Evolutionary conservation across 1,140 invertebrate species (phyloP).

Genomic region (Agraylea sexmaculata): DNA sequence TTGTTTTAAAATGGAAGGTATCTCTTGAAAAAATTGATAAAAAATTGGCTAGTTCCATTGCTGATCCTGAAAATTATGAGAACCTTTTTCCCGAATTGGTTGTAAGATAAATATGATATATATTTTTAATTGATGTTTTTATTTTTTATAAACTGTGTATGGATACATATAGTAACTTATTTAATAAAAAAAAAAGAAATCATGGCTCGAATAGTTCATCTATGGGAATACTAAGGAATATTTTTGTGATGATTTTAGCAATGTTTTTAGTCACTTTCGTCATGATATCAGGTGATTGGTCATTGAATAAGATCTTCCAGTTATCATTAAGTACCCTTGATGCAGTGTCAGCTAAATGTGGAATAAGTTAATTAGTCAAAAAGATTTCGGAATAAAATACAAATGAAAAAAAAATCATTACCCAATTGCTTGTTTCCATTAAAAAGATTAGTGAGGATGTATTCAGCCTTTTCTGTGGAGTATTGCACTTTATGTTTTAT

Average conservation of each 20-base stretch:
- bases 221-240: constrained; percentile 30
- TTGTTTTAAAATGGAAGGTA: no score
- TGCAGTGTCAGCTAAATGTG: constrained; percentile 42
- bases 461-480: constrained; percentile 41
- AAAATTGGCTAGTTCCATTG: no score
- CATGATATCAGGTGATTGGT: constrained; percentile 35
- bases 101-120: no score
- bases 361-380: constrained; percentile 9
- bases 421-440: constrained; percentile 51
- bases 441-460: constrained; percentile 51
- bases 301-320: constrained; percentile 46
- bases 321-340: constrained; percentile 51
- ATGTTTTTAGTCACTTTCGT: constrained; percentile 32
- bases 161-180: no score
- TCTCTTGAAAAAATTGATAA: no score
- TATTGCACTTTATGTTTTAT: constrained; percentile 34
- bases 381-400: constrained; percentile 4
- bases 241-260: constrained; percentile 35
- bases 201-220: constrained; percentile 26
- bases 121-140: no score
- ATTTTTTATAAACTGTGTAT: no score
- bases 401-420: constrained; percentile 24
- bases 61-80: no score
- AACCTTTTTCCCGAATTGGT: no score
- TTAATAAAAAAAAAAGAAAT: no score